Percentiles rank a stretch among this genome's conserved stretches.
Evolutionary conservation across 2,797 vertebrate genomes (phyloP).

Genomic region (Falco concolor): DNA sequence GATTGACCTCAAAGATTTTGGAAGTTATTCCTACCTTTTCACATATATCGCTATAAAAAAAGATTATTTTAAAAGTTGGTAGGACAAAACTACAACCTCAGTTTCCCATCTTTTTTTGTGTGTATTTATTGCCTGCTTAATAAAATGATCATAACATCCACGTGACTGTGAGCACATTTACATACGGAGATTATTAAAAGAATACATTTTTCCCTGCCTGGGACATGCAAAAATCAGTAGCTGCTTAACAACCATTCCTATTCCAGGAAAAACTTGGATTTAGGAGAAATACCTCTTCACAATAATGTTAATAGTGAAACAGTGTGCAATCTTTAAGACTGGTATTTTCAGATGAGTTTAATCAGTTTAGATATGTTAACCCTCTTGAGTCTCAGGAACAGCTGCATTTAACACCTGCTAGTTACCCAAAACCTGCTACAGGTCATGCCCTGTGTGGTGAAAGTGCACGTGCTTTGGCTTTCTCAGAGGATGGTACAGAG

Average conservation of each 20-base stretch:
- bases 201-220: background rate
- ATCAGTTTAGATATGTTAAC: background rate
- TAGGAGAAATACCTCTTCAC: background rate
- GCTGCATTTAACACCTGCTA: background rate
- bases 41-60: background rate
- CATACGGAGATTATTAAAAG: background rate
- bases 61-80: background rate
- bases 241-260: background rate
- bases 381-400: background rate
- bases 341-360: background rate
- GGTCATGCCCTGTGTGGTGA: accelerated
- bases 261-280: background rate
- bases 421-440: background rate
- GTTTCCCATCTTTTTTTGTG: background rate
- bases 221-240: background rate
- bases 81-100: background rate
- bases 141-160: background rate
- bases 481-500: background rate
- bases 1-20: background rate
- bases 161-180: background rate
- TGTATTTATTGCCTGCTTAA: background rate
- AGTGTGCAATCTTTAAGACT: background rate
- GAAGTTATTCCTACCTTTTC: background rate
- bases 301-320: background rate
- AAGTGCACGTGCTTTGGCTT: accelerated